A percentile compares a stretch with the other conserved stretches of the same genome.
Evolutionary conservation across 2,113 vertebrate species (phyloP).

Genomic region (Tragelaphus scriptus): DNA sequence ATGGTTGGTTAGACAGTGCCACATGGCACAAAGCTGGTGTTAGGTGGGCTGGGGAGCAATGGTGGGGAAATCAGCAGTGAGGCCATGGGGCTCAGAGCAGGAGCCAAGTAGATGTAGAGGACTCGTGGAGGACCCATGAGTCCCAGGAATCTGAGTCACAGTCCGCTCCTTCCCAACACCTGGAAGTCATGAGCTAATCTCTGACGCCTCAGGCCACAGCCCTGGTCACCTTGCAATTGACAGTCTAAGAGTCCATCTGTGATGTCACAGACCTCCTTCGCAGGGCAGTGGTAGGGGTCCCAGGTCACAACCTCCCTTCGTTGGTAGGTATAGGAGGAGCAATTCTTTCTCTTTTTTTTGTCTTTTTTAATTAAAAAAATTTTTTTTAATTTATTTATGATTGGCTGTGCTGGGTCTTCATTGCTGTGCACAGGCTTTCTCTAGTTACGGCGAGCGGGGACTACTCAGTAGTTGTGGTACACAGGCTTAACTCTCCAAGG

Average conservation of each 20-base stretch:
- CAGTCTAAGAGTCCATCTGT: conserved; percentile 68
- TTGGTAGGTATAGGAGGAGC: neutral
- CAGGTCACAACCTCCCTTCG: neutral
- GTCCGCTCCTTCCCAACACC: neutral
- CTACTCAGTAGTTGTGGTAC: neutral
- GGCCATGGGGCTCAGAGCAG: neutral
- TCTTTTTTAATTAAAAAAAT: neutral
- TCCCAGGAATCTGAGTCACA: neutral
- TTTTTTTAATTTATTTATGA: neutral
- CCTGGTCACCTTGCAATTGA: neutral
- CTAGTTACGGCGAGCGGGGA: fast-evolving
- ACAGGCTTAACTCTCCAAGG: neutral
- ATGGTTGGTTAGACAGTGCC: conserved; percentile 73
- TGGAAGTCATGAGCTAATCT: neutral
- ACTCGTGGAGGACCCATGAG: neutral
- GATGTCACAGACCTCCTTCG: conserved; percentile 52
- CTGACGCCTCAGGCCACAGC: neutral
- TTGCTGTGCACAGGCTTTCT: neutral
- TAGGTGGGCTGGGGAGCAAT: conserved; percentile 69
- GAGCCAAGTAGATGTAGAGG: neutral
- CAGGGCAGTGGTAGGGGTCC: neutral
- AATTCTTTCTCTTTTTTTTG: neutral
- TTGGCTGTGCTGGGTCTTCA: neutral
- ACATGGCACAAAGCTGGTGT: conserved; percentile 78
- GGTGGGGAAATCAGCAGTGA: conserved; percentile 44